phyloP scores from a whole-genome alignment of 1,140 invertebrate species.

The Euura lappo region DNA sequence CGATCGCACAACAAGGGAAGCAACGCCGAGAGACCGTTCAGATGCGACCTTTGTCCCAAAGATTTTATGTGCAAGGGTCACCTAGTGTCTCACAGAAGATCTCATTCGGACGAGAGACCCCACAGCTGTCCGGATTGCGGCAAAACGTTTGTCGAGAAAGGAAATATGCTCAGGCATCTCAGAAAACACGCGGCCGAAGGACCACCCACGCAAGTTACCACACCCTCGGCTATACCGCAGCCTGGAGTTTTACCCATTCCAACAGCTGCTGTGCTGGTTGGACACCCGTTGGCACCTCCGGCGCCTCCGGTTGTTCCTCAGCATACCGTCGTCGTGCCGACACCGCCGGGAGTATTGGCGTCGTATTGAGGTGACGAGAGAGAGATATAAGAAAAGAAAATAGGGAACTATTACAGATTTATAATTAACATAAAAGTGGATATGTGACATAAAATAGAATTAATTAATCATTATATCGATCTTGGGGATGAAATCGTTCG shows the following conservation, averaged over 20 bases:
- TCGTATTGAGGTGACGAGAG: slow-evolving; percentile 45
- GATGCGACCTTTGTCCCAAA: slow-evolving; percentile 95
- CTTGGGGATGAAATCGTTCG: too few species aligned
- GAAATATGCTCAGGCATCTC: slow-evolving; percentile 72
- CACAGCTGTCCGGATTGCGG: slow-evolving; percentile 78
- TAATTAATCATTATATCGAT: slow-evolving; percentile 16
- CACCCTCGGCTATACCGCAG: slow-evolving; percentile 51
- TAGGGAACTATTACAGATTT: background rate
- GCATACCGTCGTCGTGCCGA: slow-evolving; percentile 59
- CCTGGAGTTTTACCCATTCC: slow-evolving; percentile 47
- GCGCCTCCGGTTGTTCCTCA: slow-evolving; percentile 53
- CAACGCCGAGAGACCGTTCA: slow-evolving; percentile 88
- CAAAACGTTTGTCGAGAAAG: slow-evolving; percentile 81
- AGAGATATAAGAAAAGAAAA: background rate
- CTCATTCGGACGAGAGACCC: slow-evolving; percentile 86
- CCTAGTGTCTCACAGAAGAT: slow-evolving; percentile 86
- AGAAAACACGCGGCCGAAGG: slow-evolving; percentile 61
- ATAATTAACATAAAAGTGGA: slow-evolving; percentile 11
- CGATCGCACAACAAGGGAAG: slow-evolving; percentile 88
- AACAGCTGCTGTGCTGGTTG: slow-evolving; percentile 51
- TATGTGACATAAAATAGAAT: slow-evolving; percentile 12
- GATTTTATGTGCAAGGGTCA: slow-evolving; percentile 97
- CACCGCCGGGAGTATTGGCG: slow-evolving; percentile 55
- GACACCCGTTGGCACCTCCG: slow-evolving; percentile 53
- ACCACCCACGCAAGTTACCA: slow-evolving; percentile 55